phyloP scores from a whole-genome alignment of 2,888 invertebrate genomes.

The Chalcis sispes region DNA sequence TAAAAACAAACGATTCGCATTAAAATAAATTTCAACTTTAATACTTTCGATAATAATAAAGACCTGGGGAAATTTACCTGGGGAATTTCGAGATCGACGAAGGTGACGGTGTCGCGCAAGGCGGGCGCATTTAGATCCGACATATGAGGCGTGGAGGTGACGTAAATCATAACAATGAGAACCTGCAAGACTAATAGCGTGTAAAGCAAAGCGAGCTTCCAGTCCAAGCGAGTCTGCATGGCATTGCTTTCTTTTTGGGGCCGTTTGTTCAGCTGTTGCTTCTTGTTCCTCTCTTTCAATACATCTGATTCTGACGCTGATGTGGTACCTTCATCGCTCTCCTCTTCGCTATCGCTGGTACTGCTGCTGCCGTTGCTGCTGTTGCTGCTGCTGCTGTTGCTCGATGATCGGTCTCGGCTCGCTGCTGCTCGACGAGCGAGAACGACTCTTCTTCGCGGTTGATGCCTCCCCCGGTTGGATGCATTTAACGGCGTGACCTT shows the following conservation, averaged over 20 bases:
- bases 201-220: constrained; percentile 72
- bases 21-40: too few relatives aligned
- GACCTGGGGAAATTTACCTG: constrained; percentile 60
- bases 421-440: constrained; percentile 5
- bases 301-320: neutral
- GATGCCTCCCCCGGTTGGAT: constrained; percentile 19
- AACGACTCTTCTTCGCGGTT: constrained; percentile 35
- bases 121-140: constrained; percentile 62
- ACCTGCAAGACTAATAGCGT: constrained; percentile 73
- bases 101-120: constrained; percentile 66
- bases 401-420: neutral
- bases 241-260: constrained; percentile 61
- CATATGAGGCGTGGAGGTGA: constrained; percentile 71
- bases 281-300: neutral
- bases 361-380: neutral
- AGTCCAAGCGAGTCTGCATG: constrained; percentile 74
- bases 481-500: constrained; percentile 45
- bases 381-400: neutral
- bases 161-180: constrained; percentile 73
- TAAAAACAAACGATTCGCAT: too few relatives aligned
- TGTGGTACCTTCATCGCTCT: neutral
- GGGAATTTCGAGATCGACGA: constrained; percentile 67
- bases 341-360: constrained; percentile 6
- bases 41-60: neutral
- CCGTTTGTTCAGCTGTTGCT: neutral